Percentiles rank a stretch among this genome's conserved stretches.
Evolutionary conservation across 2,888 invertebrate genomes (phyloP).

Genomic region (Nomada ruficornis): DNA sequence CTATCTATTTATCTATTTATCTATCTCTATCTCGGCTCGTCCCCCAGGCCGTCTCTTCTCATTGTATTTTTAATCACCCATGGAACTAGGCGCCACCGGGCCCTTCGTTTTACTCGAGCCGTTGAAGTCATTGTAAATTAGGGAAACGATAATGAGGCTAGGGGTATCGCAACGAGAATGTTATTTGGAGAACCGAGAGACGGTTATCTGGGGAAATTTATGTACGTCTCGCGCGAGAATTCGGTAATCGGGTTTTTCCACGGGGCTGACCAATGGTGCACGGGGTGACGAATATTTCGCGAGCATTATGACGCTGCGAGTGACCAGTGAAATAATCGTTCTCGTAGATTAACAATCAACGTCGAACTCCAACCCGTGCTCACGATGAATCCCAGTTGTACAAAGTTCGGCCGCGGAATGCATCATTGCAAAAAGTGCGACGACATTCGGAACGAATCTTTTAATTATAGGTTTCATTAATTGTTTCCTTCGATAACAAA

Average conservation of each 20-base stretch:
- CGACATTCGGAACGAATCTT: not conserved
- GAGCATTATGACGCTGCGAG: not conserved
- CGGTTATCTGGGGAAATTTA: slow-evolving; percentile 2
- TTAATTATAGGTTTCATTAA: not conserved
- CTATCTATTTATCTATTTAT: not conserved
- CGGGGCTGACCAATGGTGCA: not conserved
- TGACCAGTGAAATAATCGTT: not conserved
- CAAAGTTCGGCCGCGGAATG: too few species aligned
- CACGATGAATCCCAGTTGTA: too few species aligned
- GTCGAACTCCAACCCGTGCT: not conserved
- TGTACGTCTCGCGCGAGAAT: not conserved
- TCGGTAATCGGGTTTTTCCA: slow-evolving; percentile 1
- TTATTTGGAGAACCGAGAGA: not conserved
- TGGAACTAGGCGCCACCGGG: too few species aligned
- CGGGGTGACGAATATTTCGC: slow-evolving; percentile 1
- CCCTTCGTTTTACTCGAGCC: not conserved
- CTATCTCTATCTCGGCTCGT: not conserved
- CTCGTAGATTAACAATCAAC: not conserved
- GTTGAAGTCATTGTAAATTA: slow-evolving; percentile 1
- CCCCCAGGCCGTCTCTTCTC: too few species aligned
- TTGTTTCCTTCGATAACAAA: not conserved
- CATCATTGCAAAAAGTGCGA: too few species aligned
- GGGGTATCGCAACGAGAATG: not conserved
- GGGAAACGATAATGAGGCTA: not conserved
- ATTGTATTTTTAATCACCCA: too few species aligned